Percentiles rank a stretch among this genome's conserved stretches.
Evolutionary conservation across 53 echinoderm and acorn worm genomes (phyloP).

Genomic region (Holothuria scabra): DNA sequence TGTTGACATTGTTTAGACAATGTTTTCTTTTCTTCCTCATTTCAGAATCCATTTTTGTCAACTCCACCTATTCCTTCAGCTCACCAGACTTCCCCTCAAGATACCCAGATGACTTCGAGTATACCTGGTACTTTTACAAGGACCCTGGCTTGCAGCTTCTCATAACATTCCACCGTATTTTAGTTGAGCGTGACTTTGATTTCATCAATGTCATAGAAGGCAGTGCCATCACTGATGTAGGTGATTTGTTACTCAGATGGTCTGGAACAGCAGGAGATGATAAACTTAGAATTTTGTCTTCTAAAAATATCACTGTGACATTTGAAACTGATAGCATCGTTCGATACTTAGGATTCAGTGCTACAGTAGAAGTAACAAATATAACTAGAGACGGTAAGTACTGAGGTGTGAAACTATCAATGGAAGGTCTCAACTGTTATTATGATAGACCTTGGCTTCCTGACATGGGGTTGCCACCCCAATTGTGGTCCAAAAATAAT

Average conservation of each 20-base stretch:
- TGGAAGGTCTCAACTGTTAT: too few species aligned
- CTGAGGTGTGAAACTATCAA: too few species aligned
- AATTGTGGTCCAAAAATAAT: too few species aligned
- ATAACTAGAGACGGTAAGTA: not conserved
- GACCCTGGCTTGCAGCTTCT: not conserved
- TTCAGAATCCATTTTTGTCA: constrained; percentile 1
- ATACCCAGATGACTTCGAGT: not conserved
- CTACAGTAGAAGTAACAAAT: not conserved
- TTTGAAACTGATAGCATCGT: not conserved
- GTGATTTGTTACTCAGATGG: not conserved
- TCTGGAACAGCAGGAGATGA: not conserved
- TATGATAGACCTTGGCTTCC: too few species aligned
- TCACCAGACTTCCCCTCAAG: not conserved
- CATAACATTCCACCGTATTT: not conserved
- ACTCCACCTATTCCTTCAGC: not conserved
- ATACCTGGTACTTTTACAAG: constrained; percentile 9
- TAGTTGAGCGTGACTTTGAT: constrained; percentile 3
- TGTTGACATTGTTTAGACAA: too few species aligned
- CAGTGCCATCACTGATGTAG: too few species aligned
- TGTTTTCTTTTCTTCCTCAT: not conserved
- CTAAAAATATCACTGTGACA: not conserved
- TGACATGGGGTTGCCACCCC: too few species aligned
- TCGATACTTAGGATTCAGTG: not conserved
- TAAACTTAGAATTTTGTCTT: not conserved
- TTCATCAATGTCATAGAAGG: constrained; percentile 11